Conservation (phyloP, 2,113 vertebrate genomes). For the Ochotona curzoniae region DNA sequence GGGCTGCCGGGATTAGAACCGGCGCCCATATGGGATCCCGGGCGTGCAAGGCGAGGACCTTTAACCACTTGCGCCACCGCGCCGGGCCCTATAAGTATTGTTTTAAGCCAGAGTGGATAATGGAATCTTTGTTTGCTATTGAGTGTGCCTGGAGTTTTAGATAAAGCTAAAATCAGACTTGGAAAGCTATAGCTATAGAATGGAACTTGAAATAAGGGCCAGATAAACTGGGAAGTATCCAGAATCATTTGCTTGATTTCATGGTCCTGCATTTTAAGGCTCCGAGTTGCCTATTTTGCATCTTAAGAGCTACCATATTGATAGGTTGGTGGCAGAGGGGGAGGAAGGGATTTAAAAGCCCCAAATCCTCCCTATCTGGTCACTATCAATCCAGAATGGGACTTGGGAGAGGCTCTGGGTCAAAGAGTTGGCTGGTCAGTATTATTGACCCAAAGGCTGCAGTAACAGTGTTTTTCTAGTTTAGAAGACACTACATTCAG, state of each 20-base stretch:
- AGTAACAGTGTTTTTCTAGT: background rate
- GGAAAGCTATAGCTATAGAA: background rate
- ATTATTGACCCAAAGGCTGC: conserved; percentile 31
- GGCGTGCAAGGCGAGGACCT: too few relatives aligned
- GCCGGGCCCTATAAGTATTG: too few relatives aligned
- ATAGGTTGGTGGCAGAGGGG: background rate
- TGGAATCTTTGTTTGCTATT: background rate
- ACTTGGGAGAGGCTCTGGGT: background rate
- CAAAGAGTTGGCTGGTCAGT: conserved; percentile 20
- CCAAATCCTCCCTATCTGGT: background rate
- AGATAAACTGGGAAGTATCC: background rate
- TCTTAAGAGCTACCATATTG: background rate
- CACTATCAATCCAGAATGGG: conserved; percentile 28
- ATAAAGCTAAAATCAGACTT: background rate
- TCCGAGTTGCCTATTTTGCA: background rate
- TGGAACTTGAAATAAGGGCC: background rate
- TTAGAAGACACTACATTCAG: conserved; percentile 11
- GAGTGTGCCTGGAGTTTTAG: background rate
- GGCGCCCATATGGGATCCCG: too few relatives aligned
- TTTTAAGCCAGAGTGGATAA: background rate
- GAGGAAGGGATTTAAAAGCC: background rate
- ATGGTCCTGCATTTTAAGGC: background rate
- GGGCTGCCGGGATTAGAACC: too few relatives aligned
- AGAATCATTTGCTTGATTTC: background rate
- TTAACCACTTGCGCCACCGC: too few relatives aligned